phyloP scores from a whole-genome alignment of 2,888 invertebrate genomes.

The Conops quadrifasciatus region DNA sequence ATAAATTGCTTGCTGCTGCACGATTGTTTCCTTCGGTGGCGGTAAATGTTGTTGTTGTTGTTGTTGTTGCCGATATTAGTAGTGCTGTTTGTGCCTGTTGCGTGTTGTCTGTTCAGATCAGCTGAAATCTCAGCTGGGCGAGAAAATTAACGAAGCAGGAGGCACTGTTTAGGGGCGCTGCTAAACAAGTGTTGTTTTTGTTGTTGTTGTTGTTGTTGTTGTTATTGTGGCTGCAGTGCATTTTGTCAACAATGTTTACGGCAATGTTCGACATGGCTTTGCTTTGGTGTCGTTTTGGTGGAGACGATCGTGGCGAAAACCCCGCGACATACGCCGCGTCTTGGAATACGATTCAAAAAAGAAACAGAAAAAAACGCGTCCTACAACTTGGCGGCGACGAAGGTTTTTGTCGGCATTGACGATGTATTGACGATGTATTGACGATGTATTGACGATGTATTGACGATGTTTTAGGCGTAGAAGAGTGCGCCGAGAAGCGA shows the following conservation, averaged over 20 bases:
- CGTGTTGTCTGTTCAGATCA: neutral
- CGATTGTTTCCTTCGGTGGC: neutral
- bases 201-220: neutral
- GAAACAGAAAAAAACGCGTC: neutral
- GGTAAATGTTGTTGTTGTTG: neutral
- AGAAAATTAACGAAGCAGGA: neutral
- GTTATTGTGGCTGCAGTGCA: slow-evolving; percentile 25
- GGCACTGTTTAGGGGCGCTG: neutral
- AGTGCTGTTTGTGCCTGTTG: neutral
- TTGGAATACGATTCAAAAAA: too few relatives aligned
- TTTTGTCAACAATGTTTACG: slow-evolving; percentile 40
- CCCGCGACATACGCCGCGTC: too few relatives aligned
- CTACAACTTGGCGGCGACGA: neutral
- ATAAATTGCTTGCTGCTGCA: neutral
- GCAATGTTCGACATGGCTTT: slow-evolving; percentile 39
- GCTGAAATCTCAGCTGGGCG: neutral
- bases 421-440: too few relatives aligned
- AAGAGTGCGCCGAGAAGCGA: too few relatives aligned
- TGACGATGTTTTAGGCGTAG: too few relatives aligned
- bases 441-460: too few relatives aligned
- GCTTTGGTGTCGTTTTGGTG: neutral
- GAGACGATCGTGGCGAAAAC: neutral
- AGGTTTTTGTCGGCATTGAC: too few relatives aligned
- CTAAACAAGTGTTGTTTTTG: neutral
- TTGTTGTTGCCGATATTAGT: neutral